Conservation (phyloP, 2,113 vertebrate species). For the Chloropsis hardwickii region DNA sequence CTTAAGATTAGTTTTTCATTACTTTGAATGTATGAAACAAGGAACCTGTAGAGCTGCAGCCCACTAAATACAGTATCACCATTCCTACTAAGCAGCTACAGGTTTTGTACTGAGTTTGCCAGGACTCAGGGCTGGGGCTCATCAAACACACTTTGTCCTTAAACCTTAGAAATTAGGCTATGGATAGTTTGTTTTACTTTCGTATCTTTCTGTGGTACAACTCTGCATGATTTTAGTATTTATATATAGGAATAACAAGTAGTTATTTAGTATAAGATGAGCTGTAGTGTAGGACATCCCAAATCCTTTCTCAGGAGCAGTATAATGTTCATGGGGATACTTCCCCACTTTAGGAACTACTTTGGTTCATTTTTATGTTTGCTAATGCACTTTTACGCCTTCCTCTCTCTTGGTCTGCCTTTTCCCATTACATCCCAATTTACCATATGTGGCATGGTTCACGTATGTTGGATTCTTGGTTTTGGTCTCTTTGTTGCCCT, state of each 20-base stretch:
- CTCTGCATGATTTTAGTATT: background rate
- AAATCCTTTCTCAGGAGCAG: background rate
- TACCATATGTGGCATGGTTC: background rate
- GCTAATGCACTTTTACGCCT: background rate
- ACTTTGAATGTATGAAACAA: background rate
- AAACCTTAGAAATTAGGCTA: background rate
- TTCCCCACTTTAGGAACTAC: background rate
- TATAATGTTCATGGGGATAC: background rate
- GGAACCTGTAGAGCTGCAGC: background rate
- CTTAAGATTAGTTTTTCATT: background rate
- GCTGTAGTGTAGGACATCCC: accelerated
- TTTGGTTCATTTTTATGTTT: background rate
- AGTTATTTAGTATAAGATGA: background rate
- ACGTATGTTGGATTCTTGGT: background rate
- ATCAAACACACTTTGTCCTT: background rate
- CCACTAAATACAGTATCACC: background rate
- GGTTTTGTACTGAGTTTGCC: background rate
- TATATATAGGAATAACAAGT: background rate
- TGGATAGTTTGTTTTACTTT: background rate
- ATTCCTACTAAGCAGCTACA: background rate
- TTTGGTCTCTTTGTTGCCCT: background rate
- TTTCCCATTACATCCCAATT: background rate
- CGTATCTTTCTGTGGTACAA: background rate
- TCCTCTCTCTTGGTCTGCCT: background rate
- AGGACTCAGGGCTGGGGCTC: background rate